A percentile compares a stretch with the other conserved stretches of the same genome.
phyloP scores from a whole-genome alignment of 2,888 invertebrate species.

The Hydriomena furcata region DNA sequence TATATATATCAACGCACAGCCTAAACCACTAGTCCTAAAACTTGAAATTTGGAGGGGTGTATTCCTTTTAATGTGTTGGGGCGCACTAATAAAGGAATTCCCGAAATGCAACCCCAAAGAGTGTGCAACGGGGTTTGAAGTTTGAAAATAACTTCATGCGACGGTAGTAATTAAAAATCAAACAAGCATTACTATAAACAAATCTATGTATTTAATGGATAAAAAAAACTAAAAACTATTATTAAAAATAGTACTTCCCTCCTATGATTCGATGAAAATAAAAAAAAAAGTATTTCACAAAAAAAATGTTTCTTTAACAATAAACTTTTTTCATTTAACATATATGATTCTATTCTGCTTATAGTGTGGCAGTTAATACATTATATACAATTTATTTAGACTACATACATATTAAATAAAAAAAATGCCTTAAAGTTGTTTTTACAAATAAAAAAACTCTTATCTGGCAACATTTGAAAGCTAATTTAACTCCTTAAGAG shows the following conservation, averaged over 20 bases:
- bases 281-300: conserved; percentile 53
- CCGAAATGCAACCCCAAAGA: too few relatives aligned
- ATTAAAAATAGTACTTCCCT: conserved; percentile 46
- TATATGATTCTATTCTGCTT: conserved; percentile 37
- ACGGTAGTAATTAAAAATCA: conserved; percentile 17
- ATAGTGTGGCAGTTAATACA: conserved; percentile 48
- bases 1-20: too few relatives aligned
- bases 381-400: conserved; percentile 40
- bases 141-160: too few relatives aligned
- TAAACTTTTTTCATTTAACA: conserved; percentile 39
- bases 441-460: conserved; percentile 17
- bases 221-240: conserved; percentile 77
- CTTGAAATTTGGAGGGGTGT: too few relatives aligned
- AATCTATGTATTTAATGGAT: conserved; percentile 68
- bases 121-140: too few relatives aligned
- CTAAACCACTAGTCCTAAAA: too few relatives aligned
- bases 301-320: conserved; percentile 51
- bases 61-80: too few relatives aligned
- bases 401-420: conserved; percentile 29
- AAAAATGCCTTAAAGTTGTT: conserved; percentile 30
- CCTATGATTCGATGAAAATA: conserved; percentile 50
- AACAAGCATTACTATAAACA: conserved; percentile 55
- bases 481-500: conserved; percentile 18
- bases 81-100: too few relatives aligned
- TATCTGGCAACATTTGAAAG: conserved; percentile 32